Evolutionary conservation across 2,113 vertebrate species (phyloP), one percentile per base, ranked within the genome.

Genomic region (Eulemur rufifrons): DNA sequence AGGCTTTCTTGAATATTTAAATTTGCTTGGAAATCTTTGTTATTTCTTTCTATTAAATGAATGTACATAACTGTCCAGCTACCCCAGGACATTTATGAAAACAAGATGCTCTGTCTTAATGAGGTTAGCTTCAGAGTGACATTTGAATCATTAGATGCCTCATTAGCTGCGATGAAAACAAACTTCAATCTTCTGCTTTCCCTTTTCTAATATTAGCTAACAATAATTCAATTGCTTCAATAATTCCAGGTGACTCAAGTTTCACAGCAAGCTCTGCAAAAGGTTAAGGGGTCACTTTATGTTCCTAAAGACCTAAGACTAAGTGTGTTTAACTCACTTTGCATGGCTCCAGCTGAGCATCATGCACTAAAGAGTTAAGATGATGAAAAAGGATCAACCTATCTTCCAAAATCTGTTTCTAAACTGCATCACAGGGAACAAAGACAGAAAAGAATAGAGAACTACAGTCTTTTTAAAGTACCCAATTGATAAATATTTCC

Each of bases 131-230:
- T 89, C 84, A 66, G 54, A 94, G n/a, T 45, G 76, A 95, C 71
- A 92, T 85, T 78, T 87, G 84, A 93, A 81, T 95, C 95, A 92
- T 92, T 81, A 96, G 95, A 52, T 87, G 50, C 88, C 68, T 97
- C 91, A 94, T 86, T 84, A 89, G 32, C 47, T 37, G 20, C 52
- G 47, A 68, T 25, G 71, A 94, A 98, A 97, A 94, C 52, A 84
- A 82, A 69, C 39, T 73, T 89, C 78, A 87, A 23, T 78, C 90
- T 92, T 91, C 59, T 47, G 73, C 29, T 95, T 69, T 93, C 52
- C 6, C 42, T 77, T 96, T 89, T 94, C 86, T 89, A 50, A 54
- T 73, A 91, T 77, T 87, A 92, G 73, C n/a, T 84, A 82, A 82
- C 6, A 89, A 92, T 84, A 85, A 94, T 25, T n/a, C 73, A 84